These are phyloP conservation scores for Agrotis clavis DNA, from an alignment of 2,888 invertebrate species.

Conservation along the genomic window DNA sequence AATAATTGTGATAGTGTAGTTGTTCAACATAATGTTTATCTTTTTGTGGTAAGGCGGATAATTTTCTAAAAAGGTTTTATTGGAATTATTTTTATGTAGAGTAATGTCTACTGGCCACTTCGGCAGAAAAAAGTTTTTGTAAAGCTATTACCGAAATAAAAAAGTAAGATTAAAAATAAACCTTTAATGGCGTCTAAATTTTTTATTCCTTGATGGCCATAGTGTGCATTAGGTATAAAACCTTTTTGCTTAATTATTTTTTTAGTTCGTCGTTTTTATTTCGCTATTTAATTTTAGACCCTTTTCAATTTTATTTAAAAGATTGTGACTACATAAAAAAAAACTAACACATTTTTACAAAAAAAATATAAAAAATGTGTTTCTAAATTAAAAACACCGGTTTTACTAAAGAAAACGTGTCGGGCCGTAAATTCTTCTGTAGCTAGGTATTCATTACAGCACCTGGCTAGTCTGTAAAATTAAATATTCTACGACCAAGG, in stretches of 20 bases:
- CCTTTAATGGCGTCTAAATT: constrained; percentile 9
- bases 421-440: background rate
- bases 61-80: constrained; percentile 2
- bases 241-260: background rate
- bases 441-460: constrained; percentile 16
- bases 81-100: background rate
- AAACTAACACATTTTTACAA: no score
- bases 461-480: constrained; percentile 52
- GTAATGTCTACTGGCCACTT: constrained; percentile 1
- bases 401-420: background rate
- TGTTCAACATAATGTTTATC: no score
- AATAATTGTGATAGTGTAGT: constrained; percentile 8
- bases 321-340: no score
- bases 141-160: background rate
- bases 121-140: background rate
- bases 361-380: no score
- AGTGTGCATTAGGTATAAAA: background rate
- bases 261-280: background rate
- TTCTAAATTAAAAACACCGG: no score
- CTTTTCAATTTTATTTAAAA: no score
- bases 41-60: no score
- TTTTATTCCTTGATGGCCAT: constrained; percentile 4
- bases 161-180: constrained; percentile 3
- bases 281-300: no score
- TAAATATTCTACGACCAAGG: constrained; percentile 58